phyloP scores from a whole-genome alignment of 2,797 vertebrate genomes.

The Sebastes reedi region DNA sequence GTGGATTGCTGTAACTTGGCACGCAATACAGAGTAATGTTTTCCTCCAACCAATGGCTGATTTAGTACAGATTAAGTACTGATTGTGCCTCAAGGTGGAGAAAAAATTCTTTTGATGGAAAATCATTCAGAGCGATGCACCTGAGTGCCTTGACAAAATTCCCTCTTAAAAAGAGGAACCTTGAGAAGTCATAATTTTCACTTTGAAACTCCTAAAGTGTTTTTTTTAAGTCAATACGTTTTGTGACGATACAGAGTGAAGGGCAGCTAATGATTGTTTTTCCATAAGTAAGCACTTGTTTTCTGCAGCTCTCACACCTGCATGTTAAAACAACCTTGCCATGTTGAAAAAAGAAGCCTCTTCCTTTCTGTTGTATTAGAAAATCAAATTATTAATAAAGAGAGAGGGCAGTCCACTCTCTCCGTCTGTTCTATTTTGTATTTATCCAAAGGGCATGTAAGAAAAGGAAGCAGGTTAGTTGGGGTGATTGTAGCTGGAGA shows the following conservation, averaged over 20 bases:
- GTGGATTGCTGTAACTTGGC: conserved; percentile 41
- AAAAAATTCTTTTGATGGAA: conserved; percentile 59
- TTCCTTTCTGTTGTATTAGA: conserved; percentile 13
- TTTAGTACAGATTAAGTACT: conserved; percentile 48
- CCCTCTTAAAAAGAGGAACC: conserved; percentile 62
- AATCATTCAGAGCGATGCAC: conserved; percentile 62
- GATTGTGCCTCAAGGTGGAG: conserved; percentile 67
- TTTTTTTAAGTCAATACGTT: conserved; percentile 38
- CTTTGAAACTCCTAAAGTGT: conserved; percentile 47
- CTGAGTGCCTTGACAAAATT: conserved; percentile 51
- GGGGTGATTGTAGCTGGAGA: background rate
- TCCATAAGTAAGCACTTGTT: conserved; percentile 46
- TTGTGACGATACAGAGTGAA: conserved; percentile 50
- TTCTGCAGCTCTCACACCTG: conserved; percentile 9
- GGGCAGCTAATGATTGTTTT: conserved; percentile 54
- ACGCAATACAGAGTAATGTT: conserved; percentile 33
- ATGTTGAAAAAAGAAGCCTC: background rate
- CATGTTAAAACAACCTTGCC: conserved; percentile 52
- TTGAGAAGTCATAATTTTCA: conserved; percentile 69
- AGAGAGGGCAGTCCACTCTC: background rate
- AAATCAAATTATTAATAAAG: background rate
- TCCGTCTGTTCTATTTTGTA: background rate
- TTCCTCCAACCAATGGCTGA: conserved; percentile 42
- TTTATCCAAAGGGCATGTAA: background rate
- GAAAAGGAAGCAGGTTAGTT: conserved; percentile 5